Evolutionary conservation across 2,113 vertebrate genomes (phyloP).

Genomic region (Serinus canaria): DNA sequence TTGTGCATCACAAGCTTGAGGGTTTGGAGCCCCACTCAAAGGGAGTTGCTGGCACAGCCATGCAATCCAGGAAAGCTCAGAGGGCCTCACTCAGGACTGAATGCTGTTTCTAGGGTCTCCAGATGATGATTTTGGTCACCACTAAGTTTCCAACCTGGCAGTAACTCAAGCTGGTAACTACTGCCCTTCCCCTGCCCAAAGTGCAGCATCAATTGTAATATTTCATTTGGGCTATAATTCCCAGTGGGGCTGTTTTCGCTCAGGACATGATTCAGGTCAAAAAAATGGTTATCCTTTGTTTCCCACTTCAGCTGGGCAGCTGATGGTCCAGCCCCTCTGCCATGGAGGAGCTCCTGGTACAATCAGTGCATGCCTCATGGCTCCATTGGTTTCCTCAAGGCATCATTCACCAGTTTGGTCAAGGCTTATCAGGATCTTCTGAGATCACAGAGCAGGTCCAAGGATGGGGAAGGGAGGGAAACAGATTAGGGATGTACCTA

Average conservation of each 20-base stretch:
- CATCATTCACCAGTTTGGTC: neutral
- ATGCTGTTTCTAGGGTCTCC: neutral
- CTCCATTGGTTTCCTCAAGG: neutral
- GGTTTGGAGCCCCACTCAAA: neutral
- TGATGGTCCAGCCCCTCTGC: neutral
- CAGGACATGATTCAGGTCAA: fast-evolving
- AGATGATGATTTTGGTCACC: neutral
- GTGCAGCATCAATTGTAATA: too few relatives aligned
- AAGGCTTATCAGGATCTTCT: neutral
- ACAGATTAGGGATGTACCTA: neutral
- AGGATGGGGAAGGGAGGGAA: neutral
- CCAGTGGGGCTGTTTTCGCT: neutral
- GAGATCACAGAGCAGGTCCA: neutral
- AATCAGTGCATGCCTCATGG: neutral
- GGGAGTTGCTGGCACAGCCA: neutral
- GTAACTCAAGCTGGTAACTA: neutral
- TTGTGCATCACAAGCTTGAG: neutral
- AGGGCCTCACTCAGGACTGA: neutral
- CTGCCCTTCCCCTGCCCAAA: neutral
- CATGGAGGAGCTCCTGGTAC: neutral
- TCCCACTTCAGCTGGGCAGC: neutral
- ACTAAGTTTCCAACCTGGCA: neutral
- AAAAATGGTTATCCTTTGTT: neutral
- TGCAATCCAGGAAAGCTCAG: neutral
- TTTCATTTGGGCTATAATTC: neutral